Evolutionary conservation across 2,888 invertebrate genomes (phyloP).

Genomic region (Hofmannophila pseudospretella): DNA sequence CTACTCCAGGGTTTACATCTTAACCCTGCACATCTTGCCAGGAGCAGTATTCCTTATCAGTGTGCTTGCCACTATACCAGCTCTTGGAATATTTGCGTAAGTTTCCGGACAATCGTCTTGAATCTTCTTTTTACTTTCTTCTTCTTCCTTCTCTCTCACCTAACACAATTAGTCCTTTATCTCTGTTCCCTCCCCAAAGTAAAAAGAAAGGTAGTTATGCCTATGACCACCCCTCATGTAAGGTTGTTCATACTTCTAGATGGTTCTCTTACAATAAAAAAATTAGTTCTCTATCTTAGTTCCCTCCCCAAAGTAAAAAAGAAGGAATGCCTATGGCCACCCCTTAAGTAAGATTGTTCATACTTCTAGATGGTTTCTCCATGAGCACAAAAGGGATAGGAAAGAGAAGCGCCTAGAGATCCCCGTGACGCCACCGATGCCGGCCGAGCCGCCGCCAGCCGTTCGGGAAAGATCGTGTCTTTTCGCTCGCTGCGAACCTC

Average conservation of each 20-base stretch:
- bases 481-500: constrained; percentile 3
- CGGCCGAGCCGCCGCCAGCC: constrained; percentile 5
- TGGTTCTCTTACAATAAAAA: too few species aligned
- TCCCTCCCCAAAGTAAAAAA: too few species aligned
- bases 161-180: too few species aligned
- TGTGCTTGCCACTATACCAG: constrained; percentile 80
- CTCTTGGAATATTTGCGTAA: constrained; percentile 81
- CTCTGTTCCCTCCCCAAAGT: too few species aligned
- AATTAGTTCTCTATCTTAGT: too few species aligned
- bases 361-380: constrained; percentile 55
- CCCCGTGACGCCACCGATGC: constrained; percentile 17
- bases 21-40: constrained; percentile 80
- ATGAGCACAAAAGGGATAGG: constrained; percentile 46
- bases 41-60: constrained; percentile 84
- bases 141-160: too few species aligned
- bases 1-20: constrained; percentile 83
- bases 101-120: too few species aligned
- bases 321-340: constrained; percentile 18
- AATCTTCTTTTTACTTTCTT: too few species aligned
- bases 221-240: too few species aligned
- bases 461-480: background rate
- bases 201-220: too few species aligned
- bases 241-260: too few species aligned
- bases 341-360: too few species aligned
- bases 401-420: constrained; percentile 40